These are phyloP conservation scores for Heliconius cydno DNA, from an alignment of 2,888 invertebrate species.

Conservation along the genomic window DNA sequence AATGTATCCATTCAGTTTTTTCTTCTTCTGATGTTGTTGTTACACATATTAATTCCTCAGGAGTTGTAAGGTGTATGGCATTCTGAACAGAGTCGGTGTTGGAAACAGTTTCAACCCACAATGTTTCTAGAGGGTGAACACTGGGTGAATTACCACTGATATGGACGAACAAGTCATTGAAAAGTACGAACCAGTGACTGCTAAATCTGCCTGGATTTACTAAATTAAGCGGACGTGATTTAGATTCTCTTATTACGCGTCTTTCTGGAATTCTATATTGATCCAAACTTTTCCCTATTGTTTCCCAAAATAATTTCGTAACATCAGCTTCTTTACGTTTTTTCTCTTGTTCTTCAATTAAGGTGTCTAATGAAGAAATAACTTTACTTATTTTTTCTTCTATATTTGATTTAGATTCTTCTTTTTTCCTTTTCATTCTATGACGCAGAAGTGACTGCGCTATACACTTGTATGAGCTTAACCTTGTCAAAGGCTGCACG, in stretches of 20 bases:
- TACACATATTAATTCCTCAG: slow-evolving; percentile 90
- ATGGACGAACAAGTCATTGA: slow-evolving; percentile 92
- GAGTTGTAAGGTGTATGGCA: slow-evolving; percentile 88
- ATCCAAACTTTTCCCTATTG: slow-evolving; percentile 85
- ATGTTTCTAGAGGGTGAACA: slow-evolving; percentile 86
- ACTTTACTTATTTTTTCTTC: slow-evolving; percentile 83
- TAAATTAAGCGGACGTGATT: slow-evolving; percentile 86
- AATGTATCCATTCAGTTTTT: slow-evolving; percentile 91
- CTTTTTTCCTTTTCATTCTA: slow-evolving; percentile 71
- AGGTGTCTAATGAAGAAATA: slow-evolving; percentile 84
- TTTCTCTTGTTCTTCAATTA: slow-evolving; percentile 85
- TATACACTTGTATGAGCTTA: slow-evolving; percentile 85
- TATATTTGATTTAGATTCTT: slow-evolving; percentile 71
- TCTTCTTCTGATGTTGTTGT: slow-evolving; percentile 86
- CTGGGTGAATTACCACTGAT: slow-evolving; percentile 86
- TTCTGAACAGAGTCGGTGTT: slow-evolving; percentile 86
- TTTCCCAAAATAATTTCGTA: slow-evolving; percentile 90
- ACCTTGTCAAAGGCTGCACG: slow-evolving; percentile 84
- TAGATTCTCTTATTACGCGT: slow-evolving; percentile 91
- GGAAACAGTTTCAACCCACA: slow-evolving; percentile 91
- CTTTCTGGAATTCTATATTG: slow-evolving; percentile 85
- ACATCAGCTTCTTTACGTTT: slow-evolving; percentile 86
- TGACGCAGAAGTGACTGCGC: slow-evolving; percentile 82
- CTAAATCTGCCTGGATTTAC: slow-evolving; percentile 89
- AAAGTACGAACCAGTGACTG: slow-evolving; percentile 90